phyloP scores from a whole-genome alignment of 2,113 vertebrate genomes.

The Sander lucioperca region DNA sequence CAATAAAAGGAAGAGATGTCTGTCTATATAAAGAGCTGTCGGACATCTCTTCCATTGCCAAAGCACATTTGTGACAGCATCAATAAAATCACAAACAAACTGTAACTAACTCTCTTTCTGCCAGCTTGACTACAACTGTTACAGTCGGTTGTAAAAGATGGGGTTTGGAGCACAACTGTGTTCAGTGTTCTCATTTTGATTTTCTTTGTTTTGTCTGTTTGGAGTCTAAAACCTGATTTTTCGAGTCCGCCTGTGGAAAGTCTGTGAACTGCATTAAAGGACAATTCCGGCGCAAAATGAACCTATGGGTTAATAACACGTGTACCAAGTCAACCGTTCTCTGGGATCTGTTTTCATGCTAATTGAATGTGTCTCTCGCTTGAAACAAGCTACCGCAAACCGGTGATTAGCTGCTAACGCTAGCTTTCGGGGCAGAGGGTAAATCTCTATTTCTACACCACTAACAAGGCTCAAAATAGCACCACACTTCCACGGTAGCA shows the following conservation, averaged over 20 bases:
- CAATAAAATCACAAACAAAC: constrained; percentile 15
- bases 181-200: constrained; percentile 17
- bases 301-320: no score
- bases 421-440: no score
- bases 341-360: no score
- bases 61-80: constrained; percentile 48
- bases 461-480: no score
- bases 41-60: constrained; percentile 40
- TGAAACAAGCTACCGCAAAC: no score
- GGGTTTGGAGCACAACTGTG: constrained; percentile 7
- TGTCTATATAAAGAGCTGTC: background rate
- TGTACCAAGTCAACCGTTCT: no score
- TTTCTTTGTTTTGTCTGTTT: constrained; percentile 3
- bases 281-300: no score
- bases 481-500: no score
- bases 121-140: constrained; percentile 1
- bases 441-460: no score
- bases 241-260: constrained; percentile 40
- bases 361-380: no score
- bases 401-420: no score
- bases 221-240: constrained; percentile 35
- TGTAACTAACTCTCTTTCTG: background rate
- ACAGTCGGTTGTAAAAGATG: constrained; percentile 23
- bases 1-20: constrained; percentile 6
- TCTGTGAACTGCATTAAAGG: constrained; percentile 53